phyloP scores from a whole-genome alignment of 2,113 vertebrate species.

The Rhinoptilus africanus region DNA sequence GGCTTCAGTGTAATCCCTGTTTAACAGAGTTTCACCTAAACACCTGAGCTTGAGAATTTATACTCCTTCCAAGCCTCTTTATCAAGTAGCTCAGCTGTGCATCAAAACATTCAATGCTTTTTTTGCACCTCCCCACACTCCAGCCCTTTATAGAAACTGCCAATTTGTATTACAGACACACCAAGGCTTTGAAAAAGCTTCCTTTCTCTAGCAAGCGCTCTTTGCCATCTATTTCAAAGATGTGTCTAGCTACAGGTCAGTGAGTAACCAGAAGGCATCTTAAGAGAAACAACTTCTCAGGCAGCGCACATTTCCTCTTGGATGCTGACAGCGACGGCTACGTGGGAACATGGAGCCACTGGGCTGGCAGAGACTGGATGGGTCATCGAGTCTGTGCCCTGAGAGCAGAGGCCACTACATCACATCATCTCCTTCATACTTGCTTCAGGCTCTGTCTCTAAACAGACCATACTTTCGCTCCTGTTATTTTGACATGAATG shows the following conservation, averaged over 20 bases:
- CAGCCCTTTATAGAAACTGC: neutral
- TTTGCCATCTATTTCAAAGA: neutral
- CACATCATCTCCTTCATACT: neutral
- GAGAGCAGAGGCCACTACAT: neutral
- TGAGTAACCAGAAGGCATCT: neutral
- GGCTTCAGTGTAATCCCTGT: neutral
- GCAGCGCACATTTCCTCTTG: neutral
- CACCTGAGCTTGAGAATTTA: neutral
- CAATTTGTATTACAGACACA: neutral
- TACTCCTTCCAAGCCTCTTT: neutral
- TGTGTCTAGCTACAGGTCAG: neutral
- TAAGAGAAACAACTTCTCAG: neutral
- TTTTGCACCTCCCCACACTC: neutral
- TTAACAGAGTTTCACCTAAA: neutral
- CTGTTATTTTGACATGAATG: neutral
- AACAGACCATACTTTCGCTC: neutral
- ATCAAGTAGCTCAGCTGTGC: neutral
- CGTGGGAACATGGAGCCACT: neutral
- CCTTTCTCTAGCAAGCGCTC: neutral
- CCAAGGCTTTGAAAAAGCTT: neutral
- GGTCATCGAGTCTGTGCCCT: neutral
- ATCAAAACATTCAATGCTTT: neutral
- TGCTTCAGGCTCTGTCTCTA: neutral
- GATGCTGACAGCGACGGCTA: fast-evolving
- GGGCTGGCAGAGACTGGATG: neutral